Conservation (phyloP, 2,113 vertebrate genomes). For the Triplophysa tibetana region DNA sequence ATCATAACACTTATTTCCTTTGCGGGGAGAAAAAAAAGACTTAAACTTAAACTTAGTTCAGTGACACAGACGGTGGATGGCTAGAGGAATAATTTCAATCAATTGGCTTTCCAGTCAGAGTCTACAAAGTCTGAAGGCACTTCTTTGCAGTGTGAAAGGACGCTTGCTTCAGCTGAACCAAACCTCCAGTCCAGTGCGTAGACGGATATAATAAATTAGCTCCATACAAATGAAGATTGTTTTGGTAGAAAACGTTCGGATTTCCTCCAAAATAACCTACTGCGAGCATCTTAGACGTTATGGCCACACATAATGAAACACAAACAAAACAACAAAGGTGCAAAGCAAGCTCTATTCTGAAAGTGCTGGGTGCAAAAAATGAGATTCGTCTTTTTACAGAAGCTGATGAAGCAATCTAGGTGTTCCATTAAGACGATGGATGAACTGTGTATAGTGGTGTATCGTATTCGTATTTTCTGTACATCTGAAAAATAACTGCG, state of each 20-base stretch:
- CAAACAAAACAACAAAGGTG: constrained; percentile 14
- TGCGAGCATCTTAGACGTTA: constrained; percentile 4
- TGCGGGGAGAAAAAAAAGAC: constrained; percentile 15
- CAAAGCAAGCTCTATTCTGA: constrained; percentile 34
- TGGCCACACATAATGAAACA: neutral
- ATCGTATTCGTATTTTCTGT: constrained; percentile 19
- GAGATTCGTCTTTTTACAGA: neutral
- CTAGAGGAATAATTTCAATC: neutral
- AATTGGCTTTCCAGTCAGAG: constrained; percentile 16
- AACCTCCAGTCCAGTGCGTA: constrained; percentile 39
- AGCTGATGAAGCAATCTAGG: neutral
- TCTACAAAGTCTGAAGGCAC: constrained; percentile 30
- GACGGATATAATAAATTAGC: constrained; percentile 2
- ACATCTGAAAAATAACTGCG: constrained; percentile 31
- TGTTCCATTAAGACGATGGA: neutral
- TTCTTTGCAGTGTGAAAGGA: constrained; percentile 27
- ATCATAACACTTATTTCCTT: neutral
- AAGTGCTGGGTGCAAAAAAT: constrained; percentile 35
- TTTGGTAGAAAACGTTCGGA: neutral
- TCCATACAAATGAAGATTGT: neutral
- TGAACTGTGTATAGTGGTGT: neutral
- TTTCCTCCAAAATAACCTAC: neutral
- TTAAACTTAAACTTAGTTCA: neutral
- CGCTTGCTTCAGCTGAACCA: neutral
- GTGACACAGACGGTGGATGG: neutral